These are phyloP conservation scores for Hyles vespertilio DNA, from an alignment of 1,140 invertebrate genomes.

Conservation along the genomic window DNA sequence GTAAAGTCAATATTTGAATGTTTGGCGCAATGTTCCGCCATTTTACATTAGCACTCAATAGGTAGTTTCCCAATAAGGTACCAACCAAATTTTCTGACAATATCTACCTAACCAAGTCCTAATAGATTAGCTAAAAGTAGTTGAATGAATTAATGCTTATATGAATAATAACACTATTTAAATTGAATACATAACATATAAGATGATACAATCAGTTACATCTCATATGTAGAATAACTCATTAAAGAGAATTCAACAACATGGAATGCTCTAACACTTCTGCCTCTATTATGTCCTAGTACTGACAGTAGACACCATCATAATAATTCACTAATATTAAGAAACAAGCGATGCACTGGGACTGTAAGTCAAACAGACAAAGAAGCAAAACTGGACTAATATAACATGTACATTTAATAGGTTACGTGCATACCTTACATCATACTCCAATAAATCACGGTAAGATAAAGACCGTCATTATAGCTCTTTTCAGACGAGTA, in stretches of 20 bases:
- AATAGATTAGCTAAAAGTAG: constrained; percentile 17
- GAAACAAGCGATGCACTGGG: constrained; percentile 42
- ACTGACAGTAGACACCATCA: constrained; percentile 5
- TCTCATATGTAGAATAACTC: constrained; percentile 21
- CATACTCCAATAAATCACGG: not conserved
- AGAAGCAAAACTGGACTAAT: constrained; percentile 28
- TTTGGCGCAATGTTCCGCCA: too few species aligned
- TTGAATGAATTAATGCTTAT: constrained; percentile 16
- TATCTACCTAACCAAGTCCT: constrained; percentile 16
- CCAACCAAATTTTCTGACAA: constrained; percentile 1
- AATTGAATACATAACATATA: constrained; percentile 33
- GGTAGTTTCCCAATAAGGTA: too few species aligned
- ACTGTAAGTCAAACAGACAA: constrained; percentile 15
- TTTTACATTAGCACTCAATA: too few species aligned
- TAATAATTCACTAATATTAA: constrained; percentile 42
- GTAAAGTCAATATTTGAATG: too few species aligned
- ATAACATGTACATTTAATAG: constrained; percentile 13
- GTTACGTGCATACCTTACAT: constrained; percentile 7
- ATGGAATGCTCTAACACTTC: constrained; percentile 58
- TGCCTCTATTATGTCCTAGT: constrained; percentile 24
- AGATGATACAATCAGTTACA: constrained; percentile 32
- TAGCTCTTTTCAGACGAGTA: too few species aligned
- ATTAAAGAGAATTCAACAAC: constrained; percentile 37
- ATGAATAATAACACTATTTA: constrained; percentile 36
- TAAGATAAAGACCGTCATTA: not conserved